Conservation (phyloP, 2,888 invertebrate species). For the Tetropium fuscum region DNA sequence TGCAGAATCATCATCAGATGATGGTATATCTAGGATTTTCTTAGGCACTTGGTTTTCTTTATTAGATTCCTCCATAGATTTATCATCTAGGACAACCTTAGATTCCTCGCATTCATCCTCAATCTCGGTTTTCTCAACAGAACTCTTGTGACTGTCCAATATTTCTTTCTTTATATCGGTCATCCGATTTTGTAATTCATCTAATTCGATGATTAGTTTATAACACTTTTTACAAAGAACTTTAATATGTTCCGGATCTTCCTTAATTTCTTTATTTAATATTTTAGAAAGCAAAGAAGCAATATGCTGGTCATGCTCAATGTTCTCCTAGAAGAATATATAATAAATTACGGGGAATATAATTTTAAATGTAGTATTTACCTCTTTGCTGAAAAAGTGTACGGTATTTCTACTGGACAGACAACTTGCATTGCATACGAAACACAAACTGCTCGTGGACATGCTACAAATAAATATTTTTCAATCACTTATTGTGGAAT, state of each 20-base stretch:
- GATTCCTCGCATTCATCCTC: slow-evolving; percentile 32
- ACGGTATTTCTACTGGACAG: slow-evolving; percentile 69
- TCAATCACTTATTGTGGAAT: background rate
- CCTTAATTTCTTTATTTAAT: slow-evolving; percentile 67
- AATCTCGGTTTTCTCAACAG: slow-evolving; percentile 57
- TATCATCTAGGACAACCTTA: slow-evolving; percentile 32
- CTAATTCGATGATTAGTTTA: slow-evolving; percentile 73
- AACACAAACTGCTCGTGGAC: slow-evolving; percentile 66
- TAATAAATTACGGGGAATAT: slow-evolving; percentile 4
- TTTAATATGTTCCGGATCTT: slow-evolving; percentile 69
- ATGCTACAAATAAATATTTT: slow-evolving; percentile 51
- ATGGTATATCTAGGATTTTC: slow-evolving; percentile 63
- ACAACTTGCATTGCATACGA: slow-evolving; percentile 73
- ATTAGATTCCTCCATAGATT: slow-evolving; percentile 37
- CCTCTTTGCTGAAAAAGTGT: slow-evolving; percentile 68
- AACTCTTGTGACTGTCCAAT: slow-evolving; percentile 65
- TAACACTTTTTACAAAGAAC: slow-evolving; percentile 78
- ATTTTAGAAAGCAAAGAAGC: slow-evolving; percentile 61
- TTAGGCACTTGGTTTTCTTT: slow-evolving; percentile 56
- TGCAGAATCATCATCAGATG: slow-evolving; percentile 60
- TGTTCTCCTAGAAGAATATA: background rate
- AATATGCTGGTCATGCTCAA: slow-evolving; percentile 16
- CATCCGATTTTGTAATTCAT: slow-evolving; percentile 69
- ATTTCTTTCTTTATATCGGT: slow-evolving; percentile 69
- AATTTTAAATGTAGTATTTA: slow-evolving; percentile 40